Conservation (phyloP, 2,113 vertebrate species). For the Neotragus pygmaeus region DNA sequence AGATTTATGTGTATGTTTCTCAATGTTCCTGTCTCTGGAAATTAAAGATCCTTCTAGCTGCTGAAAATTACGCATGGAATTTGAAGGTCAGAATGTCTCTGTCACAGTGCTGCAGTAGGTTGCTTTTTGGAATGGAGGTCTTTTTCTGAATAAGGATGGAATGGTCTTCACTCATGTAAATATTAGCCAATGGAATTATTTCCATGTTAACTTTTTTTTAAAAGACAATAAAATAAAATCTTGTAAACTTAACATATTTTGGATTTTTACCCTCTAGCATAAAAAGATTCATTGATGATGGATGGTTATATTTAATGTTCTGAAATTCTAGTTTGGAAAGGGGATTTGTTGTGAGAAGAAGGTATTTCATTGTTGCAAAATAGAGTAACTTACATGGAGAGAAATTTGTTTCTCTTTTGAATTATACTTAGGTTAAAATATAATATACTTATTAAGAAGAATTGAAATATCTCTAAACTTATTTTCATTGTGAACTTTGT, state of each 20-base stretch:
- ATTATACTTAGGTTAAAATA: not conserved
- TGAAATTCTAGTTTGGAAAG: constrained; percentile 19
- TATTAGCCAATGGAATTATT: constrained; percentile 41
- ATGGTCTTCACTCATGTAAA: constrained; percentile 18
- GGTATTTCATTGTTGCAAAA: not conserved
- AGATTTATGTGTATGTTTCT: not conserved
- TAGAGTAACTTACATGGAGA: not conserved
- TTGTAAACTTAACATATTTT: constrained; percentile 10
- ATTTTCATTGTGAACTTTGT: not conserved
- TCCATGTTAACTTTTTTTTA: constrained; percentile 36
- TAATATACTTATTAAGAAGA: not conserved
- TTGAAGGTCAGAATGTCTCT: constrained; percentile 32
- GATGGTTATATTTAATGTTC: not conserved
- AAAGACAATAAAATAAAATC: constrained; percentile 35
- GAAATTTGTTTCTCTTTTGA: constrained; percentile 9
- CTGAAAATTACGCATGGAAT: constrained; percentile 15
- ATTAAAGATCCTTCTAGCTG: not conserved
- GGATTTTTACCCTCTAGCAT: not conserved
- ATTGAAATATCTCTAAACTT: not conserved
- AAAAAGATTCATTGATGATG: not conserved
- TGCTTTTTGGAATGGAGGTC: constrained; percentile 3
- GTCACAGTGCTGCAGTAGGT: not conserved
- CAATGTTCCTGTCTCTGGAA: not conserved
- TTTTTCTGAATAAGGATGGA: constrained; percentile 20
- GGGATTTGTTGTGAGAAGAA: not conserved